phyloP scores from a whole-genome alignment of 2,888 invertebrate genomes.

The Chrysina gloriosa region DNA sequence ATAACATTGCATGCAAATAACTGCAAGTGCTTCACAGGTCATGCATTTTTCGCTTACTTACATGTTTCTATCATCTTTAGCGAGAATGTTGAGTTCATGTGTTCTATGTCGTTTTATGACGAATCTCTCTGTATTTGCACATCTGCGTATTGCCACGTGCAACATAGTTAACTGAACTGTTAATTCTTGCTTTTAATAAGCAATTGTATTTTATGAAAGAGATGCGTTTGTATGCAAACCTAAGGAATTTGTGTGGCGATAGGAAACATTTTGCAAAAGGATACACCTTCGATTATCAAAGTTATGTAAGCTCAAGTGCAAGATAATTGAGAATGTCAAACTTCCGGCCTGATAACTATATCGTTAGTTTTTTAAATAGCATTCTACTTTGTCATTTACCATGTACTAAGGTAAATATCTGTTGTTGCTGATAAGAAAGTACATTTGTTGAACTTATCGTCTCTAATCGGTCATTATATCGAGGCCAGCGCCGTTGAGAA shows the following conservation, averaged over 20 bases:
- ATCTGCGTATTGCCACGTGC: background rate
- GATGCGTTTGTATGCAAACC: too few species aligned
- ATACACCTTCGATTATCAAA: background rate
- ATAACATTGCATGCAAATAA: slow-evolving; percentile 35
- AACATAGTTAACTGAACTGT: too few species aligned
- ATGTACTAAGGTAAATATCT: slow-evolving; percentile 8
- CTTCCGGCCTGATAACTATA: slow-evolving; percentile 1
- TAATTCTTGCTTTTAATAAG: too few species aligned
- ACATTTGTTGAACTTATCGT: slow-evolving; percentile 13
- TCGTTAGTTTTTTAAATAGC: background rate
- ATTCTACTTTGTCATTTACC: background rate
- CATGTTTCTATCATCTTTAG: slow-evolving; percentile 18
- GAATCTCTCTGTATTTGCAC: background rate
- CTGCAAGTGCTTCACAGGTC: slow-evolving; percentile 33
- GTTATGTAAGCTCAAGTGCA: background rate
- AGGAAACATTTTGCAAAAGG: background rate
- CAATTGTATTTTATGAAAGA: too few species aligned
- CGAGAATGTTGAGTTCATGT: slow-evolving; percentile 20
- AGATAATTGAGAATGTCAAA: slow-evolving; percentile 7
- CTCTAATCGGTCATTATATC: slow-evolving; percentile 22
- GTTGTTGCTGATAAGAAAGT: background rate
- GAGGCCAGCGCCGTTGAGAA: slow-evolving; percentile 6
- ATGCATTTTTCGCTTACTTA: slow-evolving; percentile 28
- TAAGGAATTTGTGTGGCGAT: background rate
- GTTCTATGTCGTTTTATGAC: background rate